These are phyloP conservation scores for Cercopithecus diana DNA, from an alignment of 2,797 vertebrate genomes.

Conservation along the genomic window DNA sequence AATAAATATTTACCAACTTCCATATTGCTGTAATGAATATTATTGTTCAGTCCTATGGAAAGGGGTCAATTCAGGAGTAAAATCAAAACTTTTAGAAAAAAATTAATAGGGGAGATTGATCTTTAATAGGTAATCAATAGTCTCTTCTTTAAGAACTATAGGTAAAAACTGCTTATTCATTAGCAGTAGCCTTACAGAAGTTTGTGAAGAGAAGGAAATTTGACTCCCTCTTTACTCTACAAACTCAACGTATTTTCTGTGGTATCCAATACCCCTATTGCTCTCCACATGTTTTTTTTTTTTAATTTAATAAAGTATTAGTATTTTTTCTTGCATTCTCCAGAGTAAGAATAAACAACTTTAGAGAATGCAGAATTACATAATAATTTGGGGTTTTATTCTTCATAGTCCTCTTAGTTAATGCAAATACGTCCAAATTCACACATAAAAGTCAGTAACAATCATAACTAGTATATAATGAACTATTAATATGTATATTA, in stretches of 20 bases:
- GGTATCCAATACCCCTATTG: neutral
- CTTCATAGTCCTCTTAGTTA: neutral
- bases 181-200: neutral
- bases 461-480: neutral
- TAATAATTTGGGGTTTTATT: neutral
- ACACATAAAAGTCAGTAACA: neutral
- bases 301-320: neutral
- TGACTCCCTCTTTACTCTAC: neutral
- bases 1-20: neutral
- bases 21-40: neutral
- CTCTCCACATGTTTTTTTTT: neutral
- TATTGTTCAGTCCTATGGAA: neutral
- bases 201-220: neutral
- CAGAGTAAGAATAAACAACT: neutral
- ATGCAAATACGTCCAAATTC: conserved; percentile 39
- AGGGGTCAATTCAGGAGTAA: neutral
- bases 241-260: neutral
- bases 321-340: conserved; percentile 12
- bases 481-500: neutral
- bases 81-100: neutral
- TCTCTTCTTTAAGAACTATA: neutral
- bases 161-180: neutral
- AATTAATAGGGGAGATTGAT: neutral
- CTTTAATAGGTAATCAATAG: neutral
- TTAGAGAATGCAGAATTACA: neutral